A percentile compares a stretch with the other conserved stretches of the same genome.
These are phyloP conservation scores for Sinocyclocheilus grahami DNA, from an alignment of 2,113 vertebrate species.

Conservation along the genomic window DNA sequence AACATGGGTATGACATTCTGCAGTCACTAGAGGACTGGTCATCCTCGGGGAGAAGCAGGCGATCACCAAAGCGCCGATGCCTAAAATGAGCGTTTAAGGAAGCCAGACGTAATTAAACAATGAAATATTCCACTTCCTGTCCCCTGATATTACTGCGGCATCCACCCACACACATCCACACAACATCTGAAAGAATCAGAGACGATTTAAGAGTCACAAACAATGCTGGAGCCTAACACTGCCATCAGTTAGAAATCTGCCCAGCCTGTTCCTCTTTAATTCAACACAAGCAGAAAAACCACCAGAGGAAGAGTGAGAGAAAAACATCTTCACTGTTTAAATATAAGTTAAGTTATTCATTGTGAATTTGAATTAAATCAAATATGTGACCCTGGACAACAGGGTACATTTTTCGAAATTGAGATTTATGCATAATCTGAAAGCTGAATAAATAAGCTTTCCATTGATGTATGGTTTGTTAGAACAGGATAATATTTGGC, in stretches of 20 bases:
- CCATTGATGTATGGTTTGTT: too few relatives aligned
- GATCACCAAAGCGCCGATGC: constrained; percentile 80
- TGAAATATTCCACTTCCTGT: constrained; percentile 56
- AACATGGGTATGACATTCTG: constrained; percentile 1
- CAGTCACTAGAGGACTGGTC: constrained; percentile 58
- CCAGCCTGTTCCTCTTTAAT: neutral
- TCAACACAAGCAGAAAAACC: neutral
- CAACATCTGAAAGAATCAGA: neutral
- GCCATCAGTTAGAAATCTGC: neutral
- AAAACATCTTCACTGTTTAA: neutral
- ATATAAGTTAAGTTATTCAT: neutral
- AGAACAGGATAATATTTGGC: too few relatives aligned
- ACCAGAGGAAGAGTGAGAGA: neutral
- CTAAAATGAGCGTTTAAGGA: constrained; percentile 78
- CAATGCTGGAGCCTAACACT: neutral
- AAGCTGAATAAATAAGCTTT: too few relatives aligned
- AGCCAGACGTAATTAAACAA: constrained; percentile 63
- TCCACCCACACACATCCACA: constrained; percentile 1
- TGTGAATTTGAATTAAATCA: neutral
- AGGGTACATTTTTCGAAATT: too few relatives aligned
- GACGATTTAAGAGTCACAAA: neutral
- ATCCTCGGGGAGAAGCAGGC: constrained; percentile 71
- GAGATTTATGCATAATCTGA: too few relatives aligned
- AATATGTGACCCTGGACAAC: neutral
- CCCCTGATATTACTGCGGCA: constrained; percentile 42